Base-by-base conservation (phyloP, 2,113 vertebrate species). In the Anseranas semipalmata region DNA sequence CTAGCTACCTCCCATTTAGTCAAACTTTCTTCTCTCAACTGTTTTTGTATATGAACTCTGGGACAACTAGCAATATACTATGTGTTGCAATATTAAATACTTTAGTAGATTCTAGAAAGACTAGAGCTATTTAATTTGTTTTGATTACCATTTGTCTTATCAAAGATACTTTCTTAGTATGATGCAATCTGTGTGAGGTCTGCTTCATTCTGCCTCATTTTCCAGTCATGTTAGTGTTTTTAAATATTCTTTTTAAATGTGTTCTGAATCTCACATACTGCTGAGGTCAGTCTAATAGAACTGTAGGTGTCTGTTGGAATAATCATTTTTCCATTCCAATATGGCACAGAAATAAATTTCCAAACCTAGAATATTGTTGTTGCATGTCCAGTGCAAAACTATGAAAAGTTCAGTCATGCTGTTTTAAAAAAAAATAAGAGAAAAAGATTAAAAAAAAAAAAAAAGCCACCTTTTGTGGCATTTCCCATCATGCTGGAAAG, bases 271-370 rank as follows among this genome's bases (percentile, higher is more conserved):
- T 85, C 71, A 39, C 24, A 25, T 76, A 66, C 30, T 83, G 50
- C 19, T 90, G 82, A 94, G 67, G 79, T 93, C 71, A 93, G 39
- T 60, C 65, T 95, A 67, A 37, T 22, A 82, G 46, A 48, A 33
- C 39, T 80, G 62, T 65, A 82, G 48, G 58, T 93, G 63, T 87
- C 85, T 78, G 79, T 59, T 90, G 60, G 25, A 91, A 52, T 33
- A 52, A 89, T 87, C 10, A 3, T n/a, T 84, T 93, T 94, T 96
- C 70, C 89, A 55, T 92, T 93, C 56, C 35, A 52, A 7, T 78
- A 52, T 39, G 48, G 43, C 85, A 89, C n/a, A 60, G 20, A 59
- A 46, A 18, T n/a, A 59, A 43, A n/a, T 46, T 15, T 75, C 22
- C 32, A 45, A 35, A 43, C 55, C 25, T 52, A 52, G n/a, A 39